Percentiles rank a stretch among this genome's conserved stretches.
Evolutionary conservation across 1,140 invertebrate genomes (phyloP).

Genomic region (Palaemon carinicauda): DNA sequence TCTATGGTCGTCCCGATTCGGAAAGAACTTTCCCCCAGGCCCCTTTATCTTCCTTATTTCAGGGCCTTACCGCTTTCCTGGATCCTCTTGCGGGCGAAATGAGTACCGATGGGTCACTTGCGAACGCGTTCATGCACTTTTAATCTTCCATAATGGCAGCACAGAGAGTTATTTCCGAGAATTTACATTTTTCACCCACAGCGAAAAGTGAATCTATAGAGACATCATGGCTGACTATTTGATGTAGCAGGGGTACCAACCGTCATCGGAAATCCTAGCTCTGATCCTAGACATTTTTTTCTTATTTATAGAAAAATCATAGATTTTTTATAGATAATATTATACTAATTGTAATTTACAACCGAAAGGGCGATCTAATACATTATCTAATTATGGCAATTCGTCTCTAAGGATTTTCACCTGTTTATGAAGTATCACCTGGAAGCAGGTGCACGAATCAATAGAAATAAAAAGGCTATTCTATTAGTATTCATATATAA

Average conservation of each 20-base stretch:
- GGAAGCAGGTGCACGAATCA: slow-evolving; percentile 23
- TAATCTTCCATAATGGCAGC: slow-evolving; percentile 25
- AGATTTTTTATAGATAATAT: background rate
- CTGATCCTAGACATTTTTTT: background rate
- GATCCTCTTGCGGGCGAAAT: slow-evolving; percentile 18
- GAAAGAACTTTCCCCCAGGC: slow-evolving; percentile 24
- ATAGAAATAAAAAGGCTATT: background rate
- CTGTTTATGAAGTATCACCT: slow-evolving; percentile 42
- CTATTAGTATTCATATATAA: background rate
- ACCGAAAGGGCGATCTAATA: no score
- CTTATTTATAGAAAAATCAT: background rate
- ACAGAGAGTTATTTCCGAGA: background rate
- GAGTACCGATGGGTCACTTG: background rate
- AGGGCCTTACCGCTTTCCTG: slow-evolving; percentile 33
- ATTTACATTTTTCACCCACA: slow-evolving; percentile 35
- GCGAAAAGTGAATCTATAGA: slow-evolving; percentile 46
- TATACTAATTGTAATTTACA: no score
- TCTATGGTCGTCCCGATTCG: background rate
- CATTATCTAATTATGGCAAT: no score
- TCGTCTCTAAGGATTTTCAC: background rate
- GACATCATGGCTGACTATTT: slow-evolving; percentile 52
- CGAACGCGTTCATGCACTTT: slow-evolving; percentile 26
- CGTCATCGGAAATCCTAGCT: background rate
- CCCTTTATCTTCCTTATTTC: background rate
- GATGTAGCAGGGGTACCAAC: slow-evolving; percentile 47